phyloP scores from a whole-genome alignment of 53 echinoderm and acorn worm genomes.

The Henricia sp. region DNA sequence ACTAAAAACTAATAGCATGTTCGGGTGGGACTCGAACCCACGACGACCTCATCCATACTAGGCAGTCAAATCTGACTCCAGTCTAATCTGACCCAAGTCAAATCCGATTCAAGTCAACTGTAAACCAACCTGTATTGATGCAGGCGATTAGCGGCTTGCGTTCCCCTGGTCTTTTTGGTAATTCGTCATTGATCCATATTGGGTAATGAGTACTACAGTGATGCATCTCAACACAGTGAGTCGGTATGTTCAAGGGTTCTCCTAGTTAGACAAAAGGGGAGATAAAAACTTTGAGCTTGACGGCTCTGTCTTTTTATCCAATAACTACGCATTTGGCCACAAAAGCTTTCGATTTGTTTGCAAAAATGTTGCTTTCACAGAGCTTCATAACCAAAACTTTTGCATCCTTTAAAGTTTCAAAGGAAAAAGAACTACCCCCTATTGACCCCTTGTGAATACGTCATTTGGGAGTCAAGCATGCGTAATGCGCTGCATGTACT shows the following conservation, averaged over 20 bases:
- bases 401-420: no score
- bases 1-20: no score
- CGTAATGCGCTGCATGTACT: no score
- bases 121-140: constrained; percentile 33
- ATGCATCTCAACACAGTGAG: constrained; percentile 30
- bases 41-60: no score
- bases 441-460: no score
- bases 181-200: constrained; percentile 36
- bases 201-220: constrained; percentile 43
- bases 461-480: no score
- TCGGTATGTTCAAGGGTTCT: constrained; percentile 20
- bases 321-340: not conserved
- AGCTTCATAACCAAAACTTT: no score
- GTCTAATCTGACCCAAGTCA: no score
- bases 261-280: not conserved
- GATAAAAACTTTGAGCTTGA: not conserved
- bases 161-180: constrained; percentile 16
- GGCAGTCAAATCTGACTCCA: no score
- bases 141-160: constrained; percentile 13
- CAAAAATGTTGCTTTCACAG: no score
- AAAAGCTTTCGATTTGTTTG: no score
- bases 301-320: not conserved
- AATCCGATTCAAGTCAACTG: not conserved
- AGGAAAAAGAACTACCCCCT: no score
- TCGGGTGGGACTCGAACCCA: not conserved